phyloP scores from a whole-genome alignment of 2,888 invertebrate species.

The Dicyrtomina minuta region DNA sequence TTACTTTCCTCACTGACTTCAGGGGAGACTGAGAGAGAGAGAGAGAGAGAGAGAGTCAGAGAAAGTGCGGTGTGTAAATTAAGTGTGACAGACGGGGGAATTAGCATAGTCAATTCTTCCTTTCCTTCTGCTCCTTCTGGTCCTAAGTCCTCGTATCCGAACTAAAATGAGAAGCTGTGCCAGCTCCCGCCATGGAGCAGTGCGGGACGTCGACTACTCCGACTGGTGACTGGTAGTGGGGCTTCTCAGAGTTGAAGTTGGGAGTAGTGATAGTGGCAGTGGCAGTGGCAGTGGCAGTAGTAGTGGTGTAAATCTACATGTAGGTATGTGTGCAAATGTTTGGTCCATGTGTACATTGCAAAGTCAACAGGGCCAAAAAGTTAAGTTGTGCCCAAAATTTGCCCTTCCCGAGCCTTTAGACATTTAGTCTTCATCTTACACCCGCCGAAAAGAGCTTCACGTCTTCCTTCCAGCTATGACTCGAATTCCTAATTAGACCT shows the following conservation, averaged over 20 bases:
- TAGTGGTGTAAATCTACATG: no score
- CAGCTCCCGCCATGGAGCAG: background rate
- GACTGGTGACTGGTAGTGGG: no score
- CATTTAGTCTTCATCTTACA: no score
- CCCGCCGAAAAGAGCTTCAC: constrained; percentile 7
- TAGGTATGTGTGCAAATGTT: no score
- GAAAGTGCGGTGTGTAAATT: constrained; percentile 28
- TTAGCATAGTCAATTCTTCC: constrained; percentile 24
- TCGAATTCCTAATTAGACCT: constrained; percentile 18
- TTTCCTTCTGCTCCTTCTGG: background rate
- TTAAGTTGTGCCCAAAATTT: constrained; percentile 20
- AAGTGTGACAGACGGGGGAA: constrained; percentile 32
- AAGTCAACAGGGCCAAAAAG: constrained; percentile 19
- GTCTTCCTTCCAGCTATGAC: constrained; percentile 1
- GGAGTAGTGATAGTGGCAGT: background rate
- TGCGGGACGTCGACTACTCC: no score
- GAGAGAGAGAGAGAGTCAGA: constrained; percentile 8
- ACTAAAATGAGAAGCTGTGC: background rate
- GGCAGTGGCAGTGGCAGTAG: background rate
- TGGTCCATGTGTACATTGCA: background rate
- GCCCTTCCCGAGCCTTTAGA: background rate
- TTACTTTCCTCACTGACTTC: constrained; percentile 8
- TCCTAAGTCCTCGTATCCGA: no score
- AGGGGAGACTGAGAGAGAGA: constrained; percentile 13
- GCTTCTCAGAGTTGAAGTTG: background rate